Percentiles rank a stretch among this genome's conserved stretches.
Evolutionary conservation across 2,797 vertebrate genomes (phyloP).

Genomic region (Poecile montanus): DNA sequence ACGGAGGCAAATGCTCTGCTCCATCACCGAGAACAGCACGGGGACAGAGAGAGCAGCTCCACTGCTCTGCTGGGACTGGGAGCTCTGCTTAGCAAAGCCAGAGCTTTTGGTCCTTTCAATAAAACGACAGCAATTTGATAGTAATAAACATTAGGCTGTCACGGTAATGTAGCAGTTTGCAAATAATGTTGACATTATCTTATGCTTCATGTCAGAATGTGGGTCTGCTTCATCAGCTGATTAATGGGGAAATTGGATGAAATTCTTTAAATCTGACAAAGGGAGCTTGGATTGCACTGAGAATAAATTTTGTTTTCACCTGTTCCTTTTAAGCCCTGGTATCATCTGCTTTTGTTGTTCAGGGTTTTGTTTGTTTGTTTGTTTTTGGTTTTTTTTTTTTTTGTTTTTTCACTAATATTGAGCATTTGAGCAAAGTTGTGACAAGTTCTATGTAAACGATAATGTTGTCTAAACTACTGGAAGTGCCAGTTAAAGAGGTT

Average conservation of each 20-base stretch:
- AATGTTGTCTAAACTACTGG: neutral
- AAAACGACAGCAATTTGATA: slow-evolving; percentile 63
- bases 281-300: neutral
- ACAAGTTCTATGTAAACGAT: neutral
- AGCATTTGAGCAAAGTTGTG: neutral
- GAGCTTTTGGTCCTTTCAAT: slow-evolving; percentile 39
- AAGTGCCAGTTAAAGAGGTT: neutral
- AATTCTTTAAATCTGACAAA: slow-evolving; percentile 43
- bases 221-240: slow-evolving; percentile 23
- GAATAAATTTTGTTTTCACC: neutral
- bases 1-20: neutral
- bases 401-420: neutral
- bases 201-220: slow-evolving; percentile 36
- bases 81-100: slow-evolving; percentile 28
- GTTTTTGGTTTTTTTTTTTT: no score
- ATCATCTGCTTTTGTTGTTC: neutral
- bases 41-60: neutral
- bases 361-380: neutral
- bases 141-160: slow-evolving; percentile 56
- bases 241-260: slow-evolving; percentile 30
- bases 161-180: slow-evolving; percentile 15
- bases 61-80: neutral
- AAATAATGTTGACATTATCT: slow-evolving; percentile 61
- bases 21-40: neutral
- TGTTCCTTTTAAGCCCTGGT: neutral